Evolutionary conservation across 2,888 invertebrate species (phyloP).

Genomic region (Sericinus montela): DNA sequence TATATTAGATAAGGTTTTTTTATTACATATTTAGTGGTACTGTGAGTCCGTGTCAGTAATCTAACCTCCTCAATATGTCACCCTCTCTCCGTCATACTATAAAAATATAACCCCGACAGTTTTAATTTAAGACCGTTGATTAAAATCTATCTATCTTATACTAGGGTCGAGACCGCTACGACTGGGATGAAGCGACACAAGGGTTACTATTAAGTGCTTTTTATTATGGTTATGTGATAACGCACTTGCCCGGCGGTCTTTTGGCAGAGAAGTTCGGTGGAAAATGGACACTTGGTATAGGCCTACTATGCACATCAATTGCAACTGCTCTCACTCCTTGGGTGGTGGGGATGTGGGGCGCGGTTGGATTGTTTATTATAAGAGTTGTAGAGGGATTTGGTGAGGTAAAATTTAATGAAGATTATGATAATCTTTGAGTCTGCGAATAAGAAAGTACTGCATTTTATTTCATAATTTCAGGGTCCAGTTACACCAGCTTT

Average conservation of each 20-base stretch:
- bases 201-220: constrained; percentile 89
- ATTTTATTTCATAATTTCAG: constrained; percentile 38
- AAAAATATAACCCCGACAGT: too few relatives aligned
- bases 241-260: constrained; percentile 90
- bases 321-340: constrained; percentile 88
- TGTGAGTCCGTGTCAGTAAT: too few relatives aligned
- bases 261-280: constrained; percentile 91
- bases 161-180: constrained; percentile 67
- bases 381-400: constrained; percentile 78
- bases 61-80: too few relatives aligned
- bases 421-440: background rate
- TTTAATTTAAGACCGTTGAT: too few relatives aligned
- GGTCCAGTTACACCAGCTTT: constrained; percentile 81
- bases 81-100: too few relatives aligned
- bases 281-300: constrained; percentile 89
- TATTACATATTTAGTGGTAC: too few relatives aligned
- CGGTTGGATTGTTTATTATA: constrained; percentile 74
- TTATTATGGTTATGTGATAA: constrained; percentile 90
- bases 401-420: constrained; percentile 71
- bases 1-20: too few relatives aligned
- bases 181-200: constrained; percentile 85
- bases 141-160: too few relatives aligned
- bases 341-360: constrained; percentile 79
- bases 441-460: too few relatives aligned
- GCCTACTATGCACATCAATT: constrained; percentile 87